Base-by-base conservation (phyloP, 2,888 invertebrate species). In the Erpobdella octoculata region DNA sequence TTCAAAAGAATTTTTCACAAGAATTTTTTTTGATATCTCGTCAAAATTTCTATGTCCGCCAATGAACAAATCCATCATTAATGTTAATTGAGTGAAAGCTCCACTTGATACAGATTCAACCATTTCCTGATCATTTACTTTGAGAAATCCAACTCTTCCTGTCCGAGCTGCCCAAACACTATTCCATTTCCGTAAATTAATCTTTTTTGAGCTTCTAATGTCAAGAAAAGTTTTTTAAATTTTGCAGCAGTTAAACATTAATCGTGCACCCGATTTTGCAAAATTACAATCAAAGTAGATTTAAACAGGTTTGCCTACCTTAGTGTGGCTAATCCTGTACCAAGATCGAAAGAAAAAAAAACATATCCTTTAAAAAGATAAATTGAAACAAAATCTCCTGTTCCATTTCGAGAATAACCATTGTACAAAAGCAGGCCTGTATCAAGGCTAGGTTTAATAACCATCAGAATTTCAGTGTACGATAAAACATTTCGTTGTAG, bases 281-380 rank as follows among this genome's bases (percentile, higher is more conserved):
- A 53, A 25, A 53, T 48, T 3, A 21, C 25, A 48, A 25, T 48
- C 9, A 25, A 38, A 65, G 38, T 37, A 65, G 6, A 31, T 65
- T 31, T 21, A 28, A 61, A n/a, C n/a, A 33, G 31, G 53, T 6
- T 53, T 53, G 8, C 80, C 79, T 82, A 92, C 92, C 91, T 89
- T 38, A 93, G 88, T 36, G 90, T 86, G 8, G 91, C 92, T 28
- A 91, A 89, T 5, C 92, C 92, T 80, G 92, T 92, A 73, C 93
- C 93, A 78, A 93, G 88, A 86, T 93, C 92, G 86, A 90, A 93
- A 79, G 90, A 87, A 84, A 92, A 92, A 84, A 91, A 90, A 76
- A 92, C 86, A 83, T 88, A 88, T 76, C 91, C 90, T 80, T 89
- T 88, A 78, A 89, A 88, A 79, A 93, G 85, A 83, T 90, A 89